Evolutionary conservation across 2,113 vertebrate species (phyloP), one percentile per base, ranked within the genome.

Genomic region (Anarrhichthys ocellatus): DNA sequence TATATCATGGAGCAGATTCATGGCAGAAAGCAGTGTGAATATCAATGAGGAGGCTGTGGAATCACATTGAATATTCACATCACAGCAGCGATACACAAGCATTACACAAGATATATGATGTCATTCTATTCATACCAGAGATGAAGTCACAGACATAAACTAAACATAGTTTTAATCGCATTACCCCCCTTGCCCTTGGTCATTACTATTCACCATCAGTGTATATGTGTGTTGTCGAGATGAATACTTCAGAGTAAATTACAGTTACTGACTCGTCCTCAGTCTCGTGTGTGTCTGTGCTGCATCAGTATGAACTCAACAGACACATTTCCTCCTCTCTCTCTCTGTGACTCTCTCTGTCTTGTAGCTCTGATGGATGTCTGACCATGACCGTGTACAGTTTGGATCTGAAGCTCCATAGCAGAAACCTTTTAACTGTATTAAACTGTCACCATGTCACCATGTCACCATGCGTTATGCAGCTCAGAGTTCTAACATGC

Each of bases 391-490:
- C 65, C 27, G 40, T 18, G 7, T 17, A 18, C 40, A 29, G 65
- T 67, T 2, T 66, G 64, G 38, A 65, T 42, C 11, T 17, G 64
- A 48, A 48, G 27, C 42, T 48, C 9, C 15, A 68, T 9, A 68
- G 15, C 65, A 68, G 65, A 48, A 68, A 32, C 24, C 42, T 48
- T 48, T 68, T 29, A 32, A 20, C 17, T 48, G 5, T 32, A 68
- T 68, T 68, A 68, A 68, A 68, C 65, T 46, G 42, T 68, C 65
- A 32, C 9, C n/a, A 67, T 15, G 42, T 68, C 65, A 32, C 9
- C n/a, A 67, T 15, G 42, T 48, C 42, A 11, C 42, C 2, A 6
- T 48, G 24, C 15, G 3, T 68, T 13, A 48, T 48, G 42, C 66
- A 44, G 14, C 15, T 46, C 65, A 67, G 40, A 24, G 63, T 29